phyloP scores from a whole-genome alignment of 1,140 invertebrate genomes.

The Lepidotrigona ventralis region DNA sequence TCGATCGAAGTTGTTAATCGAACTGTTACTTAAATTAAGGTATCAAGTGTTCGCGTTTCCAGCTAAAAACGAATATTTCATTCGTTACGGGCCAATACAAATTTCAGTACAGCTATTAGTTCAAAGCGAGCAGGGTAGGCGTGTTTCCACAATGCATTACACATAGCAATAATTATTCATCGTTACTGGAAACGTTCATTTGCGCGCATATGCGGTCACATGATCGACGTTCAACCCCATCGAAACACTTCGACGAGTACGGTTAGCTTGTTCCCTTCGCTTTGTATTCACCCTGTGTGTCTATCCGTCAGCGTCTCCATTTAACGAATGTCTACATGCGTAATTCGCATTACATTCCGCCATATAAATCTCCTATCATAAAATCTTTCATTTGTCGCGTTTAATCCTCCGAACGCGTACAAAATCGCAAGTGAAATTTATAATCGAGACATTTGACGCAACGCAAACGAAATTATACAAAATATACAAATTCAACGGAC shows the following conservation, averaged over 20 bases:
- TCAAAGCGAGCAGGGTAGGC: constrained; percentile 25
- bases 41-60: neutral
- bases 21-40: too few relatives aligned
- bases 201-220: constrained; percentile 41
- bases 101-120: constrained; percentile 53
- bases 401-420: too few relatives aligned
- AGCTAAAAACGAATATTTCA: constrained; percentile 20
- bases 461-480: too few relatives aligned
- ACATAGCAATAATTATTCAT: constrained; percentile 46
- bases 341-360: neutral
- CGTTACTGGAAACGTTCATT: constrained; percentile 46
- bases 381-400: neutral
- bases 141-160: constrained; percentile 50
- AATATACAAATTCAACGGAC: too few relatives aligned
- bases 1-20: neutral
- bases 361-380: neutral
- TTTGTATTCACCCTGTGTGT: constrained; percentile 14
- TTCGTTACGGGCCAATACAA: constrained; percentile 41
- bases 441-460: too few relatives aligned
- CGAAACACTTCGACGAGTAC: constrained; percentile 47
- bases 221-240: constrained; percentile 45
- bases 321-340: constrained; percentile 4
- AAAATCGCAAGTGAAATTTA: too few relatives aligned
- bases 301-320: constrained; percentile 12
- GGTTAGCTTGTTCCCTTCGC: constrained; percentile 23